phyloP scores from a whole-genome alignment of 1,140 invertebrate genomes.

The Bombyx mandarina region DNA sequence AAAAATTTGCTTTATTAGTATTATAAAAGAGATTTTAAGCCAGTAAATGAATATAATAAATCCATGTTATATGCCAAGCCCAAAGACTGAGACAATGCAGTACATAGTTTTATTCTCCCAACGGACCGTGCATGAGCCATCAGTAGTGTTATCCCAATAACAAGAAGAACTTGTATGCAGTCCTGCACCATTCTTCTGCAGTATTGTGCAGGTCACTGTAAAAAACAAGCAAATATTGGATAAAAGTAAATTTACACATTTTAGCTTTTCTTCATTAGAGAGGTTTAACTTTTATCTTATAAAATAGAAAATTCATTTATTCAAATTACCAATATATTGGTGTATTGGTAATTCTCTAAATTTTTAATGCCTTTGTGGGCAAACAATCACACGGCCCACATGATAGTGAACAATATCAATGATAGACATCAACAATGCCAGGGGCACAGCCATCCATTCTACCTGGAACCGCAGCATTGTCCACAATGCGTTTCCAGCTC shows the following conservation, averaged over 20 bases:
- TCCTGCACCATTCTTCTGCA: slow-evolving; percentile 99
- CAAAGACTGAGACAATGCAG: slow-evolving; percentile 95
- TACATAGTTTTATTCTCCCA: slow-evolving; percentile 99
- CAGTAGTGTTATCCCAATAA: slow-evolving; percentile 97
- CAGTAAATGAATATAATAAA: slow-evolving; percentile 5
- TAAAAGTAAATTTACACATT: slow-evolving; percentile 6
- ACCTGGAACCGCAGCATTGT: too few relatives aligned
- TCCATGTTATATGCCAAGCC: slow-evolving; percentile 81
- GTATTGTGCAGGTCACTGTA: slow-evolving; percentile 95
- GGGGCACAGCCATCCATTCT: too few relatives aligned
- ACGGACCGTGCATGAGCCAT: slow-evolving; percentile 97
- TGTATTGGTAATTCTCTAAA: too few relatives aligned
- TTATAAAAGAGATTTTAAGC: slow-evolving; percentile 1
- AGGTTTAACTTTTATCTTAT: neutral
- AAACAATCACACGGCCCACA: too few relatives aligned
- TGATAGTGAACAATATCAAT: too few relatives aligned
- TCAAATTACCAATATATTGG: too few relatives aligned
- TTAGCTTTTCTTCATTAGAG: neutral
- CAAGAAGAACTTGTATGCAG: slow-evolving; percentile 97
- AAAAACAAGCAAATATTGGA: slow-evolving; percentile 9
- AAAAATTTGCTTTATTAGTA: neutral
- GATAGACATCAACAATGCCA: too few relatives aligned
- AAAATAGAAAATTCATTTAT: too few relatives aligned
- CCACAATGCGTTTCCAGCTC: too few relatives aligned
- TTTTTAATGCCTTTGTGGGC: too few relatives aligned